Percentiles rank a stretch among this genome's conserved stretches.
phyloP scores from a whole-genome alignment of 2,113 vertebrate species.

The Otis tarda region DNA sequence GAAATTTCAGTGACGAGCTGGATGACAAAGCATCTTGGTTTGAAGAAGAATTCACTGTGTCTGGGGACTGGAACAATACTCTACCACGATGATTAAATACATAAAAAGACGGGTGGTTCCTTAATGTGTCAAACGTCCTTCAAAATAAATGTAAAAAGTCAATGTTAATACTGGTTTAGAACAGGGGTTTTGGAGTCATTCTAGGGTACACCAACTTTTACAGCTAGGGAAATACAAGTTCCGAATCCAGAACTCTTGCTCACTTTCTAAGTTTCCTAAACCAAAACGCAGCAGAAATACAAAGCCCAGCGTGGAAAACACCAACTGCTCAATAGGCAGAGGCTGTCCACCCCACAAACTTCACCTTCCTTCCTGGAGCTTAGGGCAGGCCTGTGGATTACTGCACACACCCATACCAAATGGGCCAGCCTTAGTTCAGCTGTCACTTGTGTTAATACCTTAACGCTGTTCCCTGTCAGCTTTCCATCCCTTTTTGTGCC shows the following conservation, averaged over 20 bases:
- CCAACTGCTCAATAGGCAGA: not conserved
- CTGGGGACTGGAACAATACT: conserved; percentile 86
- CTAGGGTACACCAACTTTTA: not conserved
- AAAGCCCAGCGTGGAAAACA: not conserved
- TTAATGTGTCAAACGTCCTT: conserved; percentile 97
- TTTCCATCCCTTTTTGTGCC: not conserved
- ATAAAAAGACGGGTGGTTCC: conserved; percentile 98
- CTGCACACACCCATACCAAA: not conserved
- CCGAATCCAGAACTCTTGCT: not conserved
- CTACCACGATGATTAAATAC: conserved; percentile 96
- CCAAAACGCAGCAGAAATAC: not conserved
- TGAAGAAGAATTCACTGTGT: conserved; percentile 81
- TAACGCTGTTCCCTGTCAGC: not conserved
- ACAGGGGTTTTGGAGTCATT: not conserved
- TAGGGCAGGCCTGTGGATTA: not conserved
- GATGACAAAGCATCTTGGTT: conserved; percentile 85
- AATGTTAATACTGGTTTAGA: conserved; percentile 4
- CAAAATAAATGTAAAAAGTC: conserved; percentile 52
- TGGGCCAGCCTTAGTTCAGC: not conserved
- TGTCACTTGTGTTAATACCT: not conserved
- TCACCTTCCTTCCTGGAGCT: not conserved
- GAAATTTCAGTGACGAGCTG: conserved; percentile 87
- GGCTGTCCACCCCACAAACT: too few species aligned
- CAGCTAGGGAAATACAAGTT: not conserved
- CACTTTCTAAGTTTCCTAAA: not conserved